Evolutionary conservation across 2,888 invertebrate species (phyloP).

Genomic region (Salticus scenicus): DNA sequence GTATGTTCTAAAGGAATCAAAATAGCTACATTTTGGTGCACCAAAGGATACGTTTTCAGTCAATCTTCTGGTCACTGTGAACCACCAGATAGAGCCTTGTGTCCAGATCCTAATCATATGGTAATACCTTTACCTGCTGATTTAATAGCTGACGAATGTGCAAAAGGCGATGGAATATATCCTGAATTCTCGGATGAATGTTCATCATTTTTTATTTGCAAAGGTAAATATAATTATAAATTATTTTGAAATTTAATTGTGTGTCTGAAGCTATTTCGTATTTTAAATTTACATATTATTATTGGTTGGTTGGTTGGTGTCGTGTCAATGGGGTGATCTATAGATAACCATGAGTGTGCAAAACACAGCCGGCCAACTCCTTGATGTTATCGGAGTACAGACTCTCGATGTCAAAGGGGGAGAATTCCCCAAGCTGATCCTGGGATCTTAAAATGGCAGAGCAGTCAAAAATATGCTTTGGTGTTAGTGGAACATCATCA

Average conservation of each 20-base stretch:
- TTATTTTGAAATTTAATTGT: background rate
- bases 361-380: too few species aligned
- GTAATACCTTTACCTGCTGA: conserved; percentile 6
- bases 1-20: conserved; percentile 41
- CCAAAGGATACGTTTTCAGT: conserved; percentile 60
- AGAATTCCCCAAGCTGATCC: too few species aligned
- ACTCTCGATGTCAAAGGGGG: too few species aligned
- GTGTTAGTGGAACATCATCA: too few species aligned
- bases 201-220: conserved; percentile 55
- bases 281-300: background rate
- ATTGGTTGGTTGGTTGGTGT: background rate
- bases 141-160: conserved; percentile 16
- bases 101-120: conserved; percentile 38
- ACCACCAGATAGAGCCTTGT: conserved; percentile 44
- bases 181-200: conserved; percentile 56
- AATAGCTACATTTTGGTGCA: conserved; percentile 65
- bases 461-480: too few species aligned
- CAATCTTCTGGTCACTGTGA: conserved; percentile 59
- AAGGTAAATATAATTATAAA: too few species aligned
- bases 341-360: too few species aligned
- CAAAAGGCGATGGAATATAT: conserved; percentile 52
- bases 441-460: background rate
- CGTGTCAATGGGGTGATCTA: too few species aligned
- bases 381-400: too few species aligned
- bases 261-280: background rate